A percentile compares a stretch with the other conserved stretches of the same genome.
Conservation (phyloP, 92 coral and sea anemone species). For the Epizoanthus scotinus region DNA sequence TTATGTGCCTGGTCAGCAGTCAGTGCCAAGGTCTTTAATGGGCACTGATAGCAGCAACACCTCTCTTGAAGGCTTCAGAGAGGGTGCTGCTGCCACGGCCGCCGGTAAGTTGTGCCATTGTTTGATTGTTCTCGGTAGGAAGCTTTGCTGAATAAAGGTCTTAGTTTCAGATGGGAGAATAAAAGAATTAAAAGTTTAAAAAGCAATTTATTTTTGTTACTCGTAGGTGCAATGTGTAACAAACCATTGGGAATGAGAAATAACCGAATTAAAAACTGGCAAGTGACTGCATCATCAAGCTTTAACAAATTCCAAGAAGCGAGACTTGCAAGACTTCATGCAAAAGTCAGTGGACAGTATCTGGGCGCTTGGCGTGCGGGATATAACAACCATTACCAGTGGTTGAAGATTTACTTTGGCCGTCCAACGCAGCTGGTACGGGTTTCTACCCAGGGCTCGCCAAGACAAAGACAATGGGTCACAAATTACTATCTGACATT, state of each 20-base stretch:
- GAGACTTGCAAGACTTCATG: conserved; percentile 59
- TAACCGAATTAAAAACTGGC: conserved; percentile 59
- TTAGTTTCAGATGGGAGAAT: no score
- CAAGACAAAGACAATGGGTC: conserved; percentile 53
- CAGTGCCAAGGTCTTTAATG: no score
- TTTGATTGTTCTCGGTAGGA: no score
- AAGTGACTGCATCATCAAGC: conserved; percentile 73
- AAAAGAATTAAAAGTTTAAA: no score
- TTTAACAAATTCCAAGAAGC: conserved; percentile 56
- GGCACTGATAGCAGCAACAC: no score
- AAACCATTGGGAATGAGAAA: conserved; percentile 78
- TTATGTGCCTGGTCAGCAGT: no score
- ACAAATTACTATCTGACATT: conserved; percentile 40
- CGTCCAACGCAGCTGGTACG: conserved; percentile 53
- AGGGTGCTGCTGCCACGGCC: no score
- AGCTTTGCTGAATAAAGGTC: no score
- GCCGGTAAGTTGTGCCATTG: no score
- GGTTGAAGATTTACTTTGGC: conserved; percentile 79
- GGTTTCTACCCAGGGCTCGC: conserved; percentile 57
- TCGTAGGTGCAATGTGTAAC: conserved; percentile 71
- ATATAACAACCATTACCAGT: conserved; percentile 62
- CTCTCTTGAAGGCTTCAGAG: no score
- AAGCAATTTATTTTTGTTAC: neutral
- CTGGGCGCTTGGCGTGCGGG: conserved; percentile 71
- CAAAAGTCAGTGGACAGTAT: conserved; percentile 50